Evolutionary conservation across 1,140 invertebrate genomes (phyloP).

Genomic region (Brachystomella parvula): DNA sequence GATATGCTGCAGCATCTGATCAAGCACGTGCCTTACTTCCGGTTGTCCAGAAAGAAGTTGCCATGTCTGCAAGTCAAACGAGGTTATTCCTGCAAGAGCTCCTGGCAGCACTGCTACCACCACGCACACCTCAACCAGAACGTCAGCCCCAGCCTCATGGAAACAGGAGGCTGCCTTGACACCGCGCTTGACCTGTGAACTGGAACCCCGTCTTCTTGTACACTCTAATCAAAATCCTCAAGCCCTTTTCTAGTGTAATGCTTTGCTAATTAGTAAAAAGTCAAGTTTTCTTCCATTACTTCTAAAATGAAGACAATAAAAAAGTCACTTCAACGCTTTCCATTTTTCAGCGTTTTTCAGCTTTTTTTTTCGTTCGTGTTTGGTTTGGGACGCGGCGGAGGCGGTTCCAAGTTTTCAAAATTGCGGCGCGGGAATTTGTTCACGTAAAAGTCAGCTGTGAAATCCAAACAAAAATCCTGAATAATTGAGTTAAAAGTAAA

Average conservation of each 20-base stretch:
- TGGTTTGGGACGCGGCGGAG: no score
- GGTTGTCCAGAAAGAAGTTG: neutral
- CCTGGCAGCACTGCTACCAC: neutral
- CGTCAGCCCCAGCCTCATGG: neutral
- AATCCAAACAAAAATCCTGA: neutral
- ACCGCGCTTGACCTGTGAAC: no score
- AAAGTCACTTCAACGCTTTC: no score
- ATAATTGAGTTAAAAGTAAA: neutral
- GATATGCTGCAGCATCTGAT: neutral
- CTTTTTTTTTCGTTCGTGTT: no score
- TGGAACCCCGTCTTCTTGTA: no score
- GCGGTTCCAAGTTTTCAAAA: no score
- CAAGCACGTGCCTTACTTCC: neutral
- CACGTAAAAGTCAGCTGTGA: neutral
- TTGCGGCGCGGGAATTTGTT: neutral
- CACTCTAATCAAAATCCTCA: neutral
- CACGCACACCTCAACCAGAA: neutral
- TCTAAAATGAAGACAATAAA: no score
- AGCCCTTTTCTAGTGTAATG: neutral
- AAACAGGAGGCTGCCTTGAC: neutral
- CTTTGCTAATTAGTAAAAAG: no score
- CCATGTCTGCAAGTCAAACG: neutral
- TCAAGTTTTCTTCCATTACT: no score
- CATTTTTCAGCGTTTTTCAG: no score
- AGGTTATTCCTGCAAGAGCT: neutral